Base-by-base conservation (phyloP, 2,797 vertebrate species). In the Coregonus sp. region DNA sequence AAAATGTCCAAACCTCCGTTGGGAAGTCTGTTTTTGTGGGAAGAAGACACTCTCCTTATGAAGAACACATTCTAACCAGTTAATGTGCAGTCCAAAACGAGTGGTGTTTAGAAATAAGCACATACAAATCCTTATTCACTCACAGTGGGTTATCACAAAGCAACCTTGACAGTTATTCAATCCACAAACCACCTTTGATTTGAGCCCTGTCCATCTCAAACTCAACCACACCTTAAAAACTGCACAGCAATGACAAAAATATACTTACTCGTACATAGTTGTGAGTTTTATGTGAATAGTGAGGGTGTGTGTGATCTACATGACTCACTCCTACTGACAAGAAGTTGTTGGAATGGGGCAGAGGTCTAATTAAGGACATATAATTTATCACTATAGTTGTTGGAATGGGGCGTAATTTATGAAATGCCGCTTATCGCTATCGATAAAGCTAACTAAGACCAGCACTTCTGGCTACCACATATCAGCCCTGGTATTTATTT, bases 101-200 rank as follows among this genome's bases (percentile, higher is more conserved):
- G 18, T n/a, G 33, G 7, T 40, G 35, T 18, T 70, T 40, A 40
- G 51, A 66, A 73, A 73, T 35, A 3, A 65, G 47, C 40, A 29
- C 31, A 63, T 9, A 4, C 29, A 80, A 52, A 73, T 70, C 71
- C 50, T 29, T 20, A 70, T 29, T 25, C 59, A 67, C 16, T 40
- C 35, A 52, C 40, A 71, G 15, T 37, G 20, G 56, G 20, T 67
- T 15, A 35, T 33, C 66, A 54, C 47, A 37, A 68, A 31, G 12
- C 12, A 31, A 72, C 33, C 2, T 15, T 75, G 72, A 66, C 66
- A 59, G 3, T 2, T n/a, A 65, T 14, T 29, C 51, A 33, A 31
- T 52, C 50, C 70, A 72, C 29, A 72, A 35, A 56, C 2, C 14
- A 56, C 7, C 20, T 33, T 52, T 18, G 29, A n/a, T 56, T 31